Percentiles rank a stretch among this genome's conserved stretches.
These are phyloP conservation scores for Oscheius sp. DNA, from an alignment of 2,888 invertebrate genomes.

Conservation along the genomic window DNA sequence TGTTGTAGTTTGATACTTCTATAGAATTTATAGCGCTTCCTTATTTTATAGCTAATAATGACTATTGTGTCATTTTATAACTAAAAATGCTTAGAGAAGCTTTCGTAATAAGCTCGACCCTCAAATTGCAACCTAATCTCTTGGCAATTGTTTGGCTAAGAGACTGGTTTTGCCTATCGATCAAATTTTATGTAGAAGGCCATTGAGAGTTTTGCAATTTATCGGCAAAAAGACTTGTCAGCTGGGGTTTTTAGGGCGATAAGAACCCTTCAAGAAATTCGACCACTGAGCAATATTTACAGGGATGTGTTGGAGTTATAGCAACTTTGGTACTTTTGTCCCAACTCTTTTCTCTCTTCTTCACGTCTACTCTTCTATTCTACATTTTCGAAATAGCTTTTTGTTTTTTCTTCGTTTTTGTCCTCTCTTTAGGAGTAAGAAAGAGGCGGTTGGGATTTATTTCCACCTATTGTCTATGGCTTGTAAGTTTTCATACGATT, in stretches of 20 bases:
- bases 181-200: background rate
- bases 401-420: constrained; percentile 18
- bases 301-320: constrained; percentile 20
- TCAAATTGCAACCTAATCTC: background rate
- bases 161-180: background rate
- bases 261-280: background rate
- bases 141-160: background rate
- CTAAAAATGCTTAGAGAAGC: background rate
- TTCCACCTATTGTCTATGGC: background rate
- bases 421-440: constrained; percentile 15
- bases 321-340: constrained; percentile 2
- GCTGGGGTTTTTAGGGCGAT: background rate
- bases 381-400: constrained; percentile 2
- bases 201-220: background rate
- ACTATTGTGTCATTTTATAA: background rate
- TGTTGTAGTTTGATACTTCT: background rate
- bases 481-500: background rate
- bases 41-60: background rate
- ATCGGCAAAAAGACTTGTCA: background rate
- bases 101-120: background rate
- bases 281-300: no score
- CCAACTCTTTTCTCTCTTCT: constrained; percentile 9
- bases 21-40: no score
- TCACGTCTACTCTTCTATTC: background rate
- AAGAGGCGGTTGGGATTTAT: background rate